Conservation (phyloP, 2,113 vertebrate genomes). For the Micromys minutus region DNA sequence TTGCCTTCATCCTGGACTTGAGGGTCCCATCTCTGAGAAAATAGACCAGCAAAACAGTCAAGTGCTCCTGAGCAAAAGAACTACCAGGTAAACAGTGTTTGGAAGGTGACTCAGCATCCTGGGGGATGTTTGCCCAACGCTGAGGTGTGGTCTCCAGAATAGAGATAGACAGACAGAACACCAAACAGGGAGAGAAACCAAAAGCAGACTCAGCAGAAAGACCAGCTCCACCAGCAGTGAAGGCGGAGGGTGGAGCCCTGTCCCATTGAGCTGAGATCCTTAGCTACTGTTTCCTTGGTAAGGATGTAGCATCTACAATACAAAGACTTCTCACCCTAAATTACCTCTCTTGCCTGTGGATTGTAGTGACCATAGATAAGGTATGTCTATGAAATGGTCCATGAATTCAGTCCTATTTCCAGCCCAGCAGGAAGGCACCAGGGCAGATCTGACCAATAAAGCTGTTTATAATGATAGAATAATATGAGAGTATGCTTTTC, state of each 20-base stretch:
- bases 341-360: neutral
- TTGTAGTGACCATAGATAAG: neutral
- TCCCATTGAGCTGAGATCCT: neutral
- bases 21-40: neutral
- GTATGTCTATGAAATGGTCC: slow-evolving; percentile 11
- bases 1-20: neutral
- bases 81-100: neutral
- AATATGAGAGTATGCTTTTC: neutral
- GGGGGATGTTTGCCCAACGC: slow-evolving; percentile 16
- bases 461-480: neutral
- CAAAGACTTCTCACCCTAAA: neutral
- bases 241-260: neutral
- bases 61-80: neutral
- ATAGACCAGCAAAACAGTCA: neutral
- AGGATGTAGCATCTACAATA: neutral
- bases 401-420: neutral
- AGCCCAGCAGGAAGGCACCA: neutral
- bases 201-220: slow-evolving; percentile 9
- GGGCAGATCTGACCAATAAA: neutral
- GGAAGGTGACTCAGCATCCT: slow-evolving; percentile 44
- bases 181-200: neutral
- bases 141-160: neutral
- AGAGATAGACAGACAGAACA: slow-evolving; percentile 11
- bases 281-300: neutral
- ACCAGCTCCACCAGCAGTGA: neutral